Evolutionary conservation across 2,113 vertebrate species (phyloP).

Genomic region (Psittacara wagleri): DNA sequence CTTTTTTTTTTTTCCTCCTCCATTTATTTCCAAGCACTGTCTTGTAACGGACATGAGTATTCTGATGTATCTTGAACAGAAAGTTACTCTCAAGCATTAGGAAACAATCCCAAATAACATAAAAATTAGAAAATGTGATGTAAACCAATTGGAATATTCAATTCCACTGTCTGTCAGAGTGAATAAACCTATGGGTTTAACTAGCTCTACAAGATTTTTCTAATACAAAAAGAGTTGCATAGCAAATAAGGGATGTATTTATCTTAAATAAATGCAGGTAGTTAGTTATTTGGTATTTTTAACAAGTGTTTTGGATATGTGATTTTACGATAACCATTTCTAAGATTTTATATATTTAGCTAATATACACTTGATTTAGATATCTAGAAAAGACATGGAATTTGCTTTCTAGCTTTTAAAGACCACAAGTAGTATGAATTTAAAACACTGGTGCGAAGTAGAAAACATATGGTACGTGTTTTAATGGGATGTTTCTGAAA

Average conservation of each 20-base stretch:
- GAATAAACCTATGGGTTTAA: background rate
- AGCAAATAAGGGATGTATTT: background rate
- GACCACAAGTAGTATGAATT: background rate
- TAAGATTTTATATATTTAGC: background rate
- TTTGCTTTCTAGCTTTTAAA: constrained; percentile 11
- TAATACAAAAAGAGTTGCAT: background rate
- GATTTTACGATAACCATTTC: background rate
- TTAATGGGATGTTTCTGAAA: background rate
- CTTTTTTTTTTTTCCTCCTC: background rate
- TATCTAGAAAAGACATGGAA: background rate
- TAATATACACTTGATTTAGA: background rate
- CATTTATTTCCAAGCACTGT: background rate
- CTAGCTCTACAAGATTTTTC: background rate
- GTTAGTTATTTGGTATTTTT: background rate
- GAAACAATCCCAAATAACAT: background rate
- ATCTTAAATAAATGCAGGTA: background rate
- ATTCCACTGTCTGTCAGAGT: background rate
- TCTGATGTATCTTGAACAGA: background rate
- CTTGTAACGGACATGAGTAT: background rate
- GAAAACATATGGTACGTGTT: background rate
- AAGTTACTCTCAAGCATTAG: background rate
- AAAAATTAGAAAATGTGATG: background rate
- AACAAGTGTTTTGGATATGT: background rate
- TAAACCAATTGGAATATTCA: background rate
- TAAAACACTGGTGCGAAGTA: background rate